Percentiles rank a stretch among this genome's conserved stretches.
Conservation (phyloP, 2,797 vertebrate genomes). For the Champsocephalus esox region DNA sequence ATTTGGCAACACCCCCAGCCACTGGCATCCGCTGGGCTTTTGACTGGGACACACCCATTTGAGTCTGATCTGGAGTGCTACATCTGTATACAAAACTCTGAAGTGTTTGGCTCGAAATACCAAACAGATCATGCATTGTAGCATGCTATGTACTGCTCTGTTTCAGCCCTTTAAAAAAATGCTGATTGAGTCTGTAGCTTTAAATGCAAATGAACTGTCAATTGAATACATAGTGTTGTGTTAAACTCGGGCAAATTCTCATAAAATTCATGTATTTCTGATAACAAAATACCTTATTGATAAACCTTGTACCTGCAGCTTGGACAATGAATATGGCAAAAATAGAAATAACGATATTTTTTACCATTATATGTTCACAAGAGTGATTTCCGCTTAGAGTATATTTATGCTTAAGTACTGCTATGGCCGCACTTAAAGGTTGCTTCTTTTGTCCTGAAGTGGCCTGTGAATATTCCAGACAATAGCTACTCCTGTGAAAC, state of each 20-base stretch:
- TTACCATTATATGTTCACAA: constrained; percentile 14
- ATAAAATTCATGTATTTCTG: neutral
- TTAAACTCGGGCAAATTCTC: neutral
- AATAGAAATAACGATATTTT: neutral
- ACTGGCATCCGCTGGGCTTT: too few relatives aligned
- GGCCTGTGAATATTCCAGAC: constrained; percentile 58
- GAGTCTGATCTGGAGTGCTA: too few relatives aligned
- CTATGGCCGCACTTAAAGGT: constrained; percentile 26
- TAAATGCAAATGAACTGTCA: too few relatives aligned
- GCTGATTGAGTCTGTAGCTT: too few relatives aligned
- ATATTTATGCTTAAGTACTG: constrained; percentile 19
- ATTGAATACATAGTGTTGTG: too few relatives aligned
- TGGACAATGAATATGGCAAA: neutral
- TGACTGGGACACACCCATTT: too few relatives aligned
- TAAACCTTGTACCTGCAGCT: neutral
- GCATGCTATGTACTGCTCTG: too few relatives aligned
- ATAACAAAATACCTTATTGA: neutral
- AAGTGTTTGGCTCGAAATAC: too few relatives aligned
- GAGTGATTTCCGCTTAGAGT: constrained; percentile 32
- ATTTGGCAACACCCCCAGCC: too few relatives aligned
- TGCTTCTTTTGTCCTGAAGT: constrained; percentile 56
- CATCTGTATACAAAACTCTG: too few relatives aligned
- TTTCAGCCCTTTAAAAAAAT: too few relatives aligned
- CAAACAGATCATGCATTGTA: too few relatives aligned
- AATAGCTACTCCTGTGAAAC: constrained; percentile 63